Percentiles rank a stretch among this genome's conserved stretches.
These are phyloP conservation scores for Catharus fuscescens DNA, from an alignment of 2,113 vertebrate species.

Conservation along the genomic window DNA sequence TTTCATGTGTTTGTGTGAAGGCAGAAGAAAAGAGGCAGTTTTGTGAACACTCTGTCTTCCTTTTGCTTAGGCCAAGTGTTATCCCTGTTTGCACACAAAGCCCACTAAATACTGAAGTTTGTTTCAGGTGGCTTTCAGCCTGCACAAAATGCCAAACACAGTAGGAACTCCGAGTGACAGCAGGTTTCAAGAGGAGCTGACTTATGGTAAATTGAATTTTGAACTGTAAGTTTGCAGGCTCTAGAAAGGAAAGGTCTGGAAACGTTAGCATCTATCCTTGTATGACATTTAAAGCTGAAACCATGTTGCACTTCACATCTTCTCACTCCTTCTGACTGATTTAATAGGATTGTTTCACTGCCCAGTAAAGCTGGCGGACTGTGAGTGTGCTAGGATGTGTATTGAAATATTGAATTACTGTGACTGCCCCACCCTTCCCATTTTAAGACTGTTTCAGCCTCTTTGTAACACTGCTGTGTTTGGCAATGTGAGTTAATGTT, in stretches of 20 bases:
- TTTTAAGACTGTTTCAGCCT: neutral
- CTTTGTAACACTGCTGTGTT: neutral
- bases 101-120: neutral
- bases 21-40: neutral
- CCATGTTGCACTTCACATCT: neutral
- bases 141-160: neutral
- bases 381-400: neutral
- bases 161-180: neutral
- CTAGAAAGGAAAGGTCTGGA: neutral
- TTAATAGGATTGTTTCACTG: neutral
- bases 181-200: neutral
- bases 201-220: neutral
- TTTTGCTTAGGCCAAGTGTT: neutral
- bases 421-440: neutral
- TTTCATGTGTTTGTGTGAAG: neutral
- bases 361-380: neutral
- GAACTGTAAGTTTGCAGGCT: neutral
- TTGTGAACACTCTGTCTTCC: neutral
- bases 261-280: neutral
- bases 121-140: neutral
- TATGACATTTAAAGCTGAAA: neutral
- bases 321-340: neutral
- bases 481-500: neutral
- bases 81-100: neutral
- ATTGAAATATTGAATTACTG: neutral